Conservation (phyloP, 2,113 vertebrate genomes). For the Rhadina sibilatrix region DNA sequence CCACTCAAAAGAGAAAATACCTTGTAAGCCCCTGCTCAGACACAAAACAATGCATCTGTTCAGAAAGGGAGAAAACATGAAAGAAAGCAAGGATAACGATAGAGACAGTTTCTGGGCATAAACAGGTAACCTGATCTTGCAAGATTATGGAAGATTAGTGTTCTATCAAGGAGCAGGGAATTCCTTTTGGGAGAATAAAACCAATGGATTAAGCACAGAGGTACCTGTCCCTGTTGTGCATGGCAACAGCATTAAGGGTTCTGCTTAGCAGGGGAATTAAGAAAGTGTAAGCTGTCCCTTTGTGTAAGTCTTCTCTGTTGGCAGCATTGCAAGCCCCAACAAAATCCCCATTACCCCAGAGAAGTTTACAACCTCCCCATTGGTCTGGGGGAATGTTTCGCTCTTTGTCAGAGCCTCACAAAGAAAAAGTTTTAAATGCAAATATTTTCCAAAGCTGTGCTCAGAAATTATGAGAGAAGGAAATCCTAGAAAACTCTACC, state of each 20-base stretch:
- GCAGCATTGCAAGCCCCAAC: slow-evolving; percentile 40
- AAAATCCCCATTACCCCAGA: neutral
- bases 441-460: accelerated
- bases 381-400: neutral
- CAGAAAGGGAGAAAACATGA: slow-evolving; percentile 56
- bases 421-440: neutral
- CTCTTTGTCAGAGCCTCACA: neutral
- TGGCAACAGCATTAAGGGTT: slow-evolving; percentile 36
- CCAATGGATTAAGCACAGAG: slow-evolving; percentile 60
- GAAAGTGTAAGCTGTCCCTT: slow-evolving; percentile 28
- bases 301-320: slow-evolving; percentile 22
- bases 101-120: slow-evolving; percentile 71
- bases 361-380: neutral
- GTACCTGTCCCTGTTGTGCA: slow-evolving; percentile 4
- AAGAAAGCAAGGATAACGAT: slow-evolving; percentile 51
- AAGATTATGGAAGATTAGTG: slow-evolving; percentile 75
- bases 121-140: slow-evolving; percentile 73
- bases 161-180: slow-evolving; percentile 58
- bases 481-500: neutral
- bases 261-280: slow-evolving; percentile 39
- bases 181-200: slow-evolving; percentile 61
- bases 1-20: slow-evolving; percentile 59
- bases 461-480: neutral
- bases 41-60: slow-evolving; percentile 65
- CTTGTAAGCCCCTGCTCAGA: slow-evolving; percentile 60